Conservation (phyloP, 2,797 vertebrate species). For the Poecile montanus region DNA sequence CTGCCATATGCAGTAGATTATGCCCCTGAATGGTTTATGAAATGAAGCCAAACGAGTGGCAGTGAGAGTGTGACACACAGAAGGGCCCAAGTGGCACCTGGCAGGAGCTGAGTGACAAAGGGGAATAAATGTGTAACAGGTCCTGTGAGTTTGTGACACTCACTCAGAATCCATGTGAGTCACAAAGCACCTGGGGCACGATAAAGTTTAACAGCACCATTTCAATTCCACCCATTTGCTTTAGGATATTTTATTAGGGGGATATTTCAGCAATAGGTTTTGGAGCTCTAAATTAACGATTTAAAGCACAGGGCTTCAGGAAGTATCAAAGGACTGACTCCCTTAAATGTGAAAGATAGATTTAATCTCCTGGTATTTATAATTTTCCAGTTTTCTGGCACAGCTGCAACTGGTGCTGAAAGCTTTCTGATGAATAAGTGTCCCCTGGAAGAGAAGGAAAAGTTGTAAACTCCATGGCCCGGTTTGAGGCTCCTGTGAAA, state of each 20-base stretch:
- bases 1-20: background rate
- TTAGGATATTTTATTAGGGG: background rate
- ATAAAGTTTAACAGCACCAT: background rate
- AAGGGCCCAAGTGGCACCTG: conserved; percentile 40
- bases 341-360: background rate
- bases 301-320: background rate
- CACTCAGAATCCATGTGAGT: background rate
- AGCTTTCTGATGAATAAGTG: background rate
- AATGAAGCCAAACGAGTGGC: conserved; percentile 16
- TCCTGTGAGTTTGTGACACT: conserved; percentile 33
- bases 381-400: conserved; percentile 6
- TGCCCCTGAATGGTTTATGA: background rate
- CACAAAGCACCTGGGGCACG: background rate
- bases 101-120: conserved; percentile 42
- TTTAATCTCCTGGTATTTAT: background rate
- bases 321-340: background rate
- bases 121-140: background rate
- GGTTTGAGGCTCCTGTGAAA: fast-evolving
- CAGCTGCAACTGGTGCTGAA: background rate
- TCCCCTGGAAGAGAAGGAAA: background rate
- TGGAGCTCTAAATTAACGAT: background rate
- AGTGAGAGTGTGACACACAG: conserved; percentile 2
- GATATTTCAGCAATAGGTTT: background rate
- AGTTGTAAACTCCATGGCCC: background rate
- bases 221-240: conserved; percentile 22